Conservation (phyloP, 2,113 vertebrate genomes). For the Siniperca chuatsi region DNA sequence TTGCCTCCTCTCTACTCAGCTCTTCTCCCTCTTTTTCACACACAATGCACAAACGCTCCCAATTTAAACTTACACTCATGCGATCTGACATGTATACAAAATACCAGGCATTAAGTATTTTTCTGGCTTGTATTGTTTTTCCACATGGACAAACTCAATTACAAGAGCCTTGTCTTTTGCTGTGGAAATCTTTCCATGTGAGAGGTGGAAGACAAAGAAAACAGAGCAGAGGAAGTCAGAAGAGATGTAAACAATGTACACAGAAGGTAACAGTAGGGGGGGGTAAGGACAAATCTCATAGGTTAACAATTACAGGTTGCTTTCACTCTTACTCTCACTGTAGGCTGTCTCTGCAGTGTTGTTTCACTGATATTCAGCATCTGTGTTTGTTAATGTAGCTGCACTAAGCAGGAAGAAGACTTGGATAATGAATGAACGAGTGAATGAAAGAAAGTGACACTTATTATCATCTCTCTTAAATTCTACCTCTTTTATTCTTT, state of each 20-base stretch:
- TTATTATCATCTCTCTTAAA: slow-evolving; percentile 20
- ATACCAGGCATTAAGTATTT: slow-evolving; percentile 80
- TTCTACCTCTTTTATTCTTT: slow-evolving; percentile 37
- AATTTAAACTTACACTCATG: slow-evolving; percentile 83
- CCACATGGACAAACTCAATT: slow-evolving; percentile 85
- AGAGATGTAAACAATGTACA: slow-evolving; percentile 56
- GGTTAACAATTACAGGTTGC: neutral
- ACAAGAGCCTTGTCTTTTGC: slow-evolving; percentile 51
- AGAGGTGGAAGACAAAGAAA: slow-evolving; percentile 26
- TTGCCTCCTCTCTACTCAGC: slow-evolving; percentile 39
- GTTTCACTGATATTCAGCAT: slow-evolving; percentile 5
- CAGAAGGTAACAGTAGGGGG: slow-evolving; percentile 33
- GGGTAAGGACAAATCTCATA: neutral
- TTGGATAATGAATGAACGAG: neutral
- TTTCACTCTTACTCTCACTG: slow-evolving; percentile 7
- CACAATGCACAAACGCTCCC: slow-evolving; percentile 75
- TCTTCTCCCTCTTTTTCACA: slow-evolving; percentile 57
- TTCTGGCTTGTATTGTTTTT: slow-evolving; percentile 81
- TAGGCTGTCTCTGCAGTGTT: neutral
- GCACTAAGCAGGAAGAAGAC: neutral
- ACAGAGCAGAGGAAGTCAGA: slow-evolving; percentile 24
- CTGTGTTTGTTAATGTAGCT: neutral
- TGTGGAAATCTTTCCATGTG: slow-evolving; percentile 45
- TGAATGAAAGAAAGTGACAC: slow-evolving; percentile 31
- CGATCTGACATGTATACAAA: slow-evolving; percentile 85